Base-by-base conservation (phyloP, 2,113 vertebrate genomes). In the Platichthys flesus region DNA sequence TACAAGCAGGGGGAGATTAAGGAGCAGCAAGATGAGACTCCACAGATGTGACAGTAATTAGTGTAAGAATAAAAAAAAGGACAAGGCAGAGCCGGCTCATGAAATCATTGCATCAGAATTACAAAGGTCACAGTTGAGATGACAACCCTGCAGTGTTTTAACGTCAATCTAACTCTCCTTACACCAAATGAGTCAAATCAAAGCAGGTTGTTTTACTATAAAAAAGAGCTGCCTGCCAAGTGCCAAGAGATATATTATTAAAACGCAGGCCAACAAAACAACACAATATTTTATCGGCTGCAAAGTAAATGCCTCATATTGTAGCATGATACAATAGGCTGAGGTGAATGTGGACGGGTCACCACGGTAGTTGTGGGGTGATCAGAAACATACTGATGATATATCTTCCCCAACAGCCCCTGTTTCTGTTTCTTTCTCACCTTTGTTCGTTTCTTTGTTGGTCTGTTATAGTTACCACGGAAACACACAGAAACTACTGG, bases 21-120 rank as follows among this genome's bases (percentile, higher is more conserved):
- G 76, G 26, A 24, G 51, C n/a, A 70, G 72, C 31, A 52, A 26
- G 40, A 57, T 67, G 21, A 52, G 28, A 55, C 47, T 82, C 13
- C 26, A 14, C 49, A 81, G 58, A 83, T 82, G 58, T 84, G 74
- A 84, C 79, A 74, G 80, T 74, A 86, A 89, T 90, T 79, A 84
- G 77, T 23, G 59, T 14, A 68, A 60, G 73, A 76, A 79, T 79
- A 77, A 72, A 51, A 64, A 71, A 64, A 71, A 75, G 71, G 26
- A 72, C 45, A 75, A 85, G 61, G 28, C 71, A 56, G 31, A 78
- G 14, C 0, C 1, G 0, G 70, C 47, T 79, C 4, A 14, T 70
- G 56, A 84, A 85, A 89, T 81, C 54, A 76, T 74, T 83, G 78
- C 76, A 60, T 75, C 78, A 79, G 59, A 76, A 35, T 78, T 82